Percentiles rank a stretch among this genome's conserved stretches.
Conservation (phyloP, 2,113 vertebrate species). For the Scophthalmus maximus region DNA sequence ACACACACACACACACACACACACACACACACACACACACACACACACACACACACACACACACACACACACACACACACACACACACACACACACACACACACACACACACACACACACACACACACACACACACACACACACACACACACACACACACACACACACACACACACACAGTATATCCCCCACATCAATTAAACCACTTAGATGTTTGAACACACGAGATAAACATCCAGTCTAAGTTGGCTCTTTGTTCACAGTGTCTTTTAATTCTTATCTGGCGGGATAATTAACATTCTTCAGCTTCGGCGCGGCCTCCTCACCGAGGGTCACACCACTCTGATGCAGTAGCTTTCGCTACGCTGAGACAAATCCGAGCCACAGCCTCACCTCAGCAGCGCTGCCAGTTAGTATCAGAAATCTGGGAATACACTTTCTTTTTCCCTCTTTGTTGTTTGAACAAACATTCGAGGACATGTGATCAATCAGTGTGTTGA, state of each 20-base stretch:
- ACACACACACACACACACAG: not conserved
- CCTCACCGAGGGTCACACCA: not conserved
- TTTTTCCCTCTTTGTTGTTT: no score
- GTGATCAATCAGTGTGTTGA: slow-evolving; percentile 6
- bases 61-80: not conserved
- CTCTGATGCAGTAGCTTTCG: no score
- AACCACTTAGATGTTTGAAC: no score
- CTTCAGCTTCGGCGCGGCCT: not conserved
- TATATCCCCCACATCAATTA: not conserved
- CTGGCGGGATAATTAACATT: not conserved
- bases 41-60: not conserved
- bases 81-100: not conserved
- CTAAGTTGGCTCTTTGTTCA: not conserved
- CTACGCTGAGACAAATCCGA: no score
- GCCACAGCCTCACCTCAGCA: no score
- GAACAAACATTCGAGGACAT: no score
- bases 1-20: not conserved
- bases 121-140: not conserved
- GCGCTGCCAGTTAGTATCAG: no score
- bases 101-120: not conserved
- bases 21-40: not conserved
- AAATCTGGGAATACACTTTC: no score
- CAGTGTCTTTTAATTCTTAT: not conserved
- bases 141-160: not conserved
- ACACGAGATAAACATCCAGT: not conserved